Conservation (phyloP, 2,797 vertebrate species). For the Gymnopithys bicolor region DNA sequence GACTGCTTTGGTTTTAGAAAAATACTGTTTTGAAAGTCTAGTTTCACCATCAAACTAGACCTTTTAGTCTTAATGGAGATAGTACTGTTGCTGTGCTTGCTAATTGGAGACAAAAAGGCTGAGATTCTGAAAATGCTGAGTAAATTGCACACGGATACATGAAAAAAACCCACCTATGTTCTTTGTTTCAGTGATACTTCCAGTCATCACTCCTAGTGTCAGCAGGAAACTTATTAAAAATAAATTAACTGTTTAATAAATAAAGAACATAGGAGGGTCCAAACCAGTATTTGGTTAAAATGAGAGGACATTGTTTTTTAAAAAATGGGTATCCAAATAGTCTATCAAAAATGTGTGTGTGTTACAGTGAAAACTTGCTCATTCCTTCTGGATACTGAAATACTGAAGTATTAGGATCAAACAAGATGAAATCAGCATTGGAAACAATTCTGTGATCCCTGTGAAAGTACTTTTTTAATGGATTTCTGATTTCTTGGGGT, state of each 20-base stretch:
- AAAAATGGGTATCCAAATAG: neutral
- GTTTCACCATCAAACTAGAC: neutral
- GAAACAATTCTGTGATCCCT: neutral
- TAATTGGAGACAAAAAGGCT: neutral
- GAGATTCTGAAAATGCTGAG: neutral
- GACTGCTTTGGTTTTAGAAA: slow-evolving; percentile 12
- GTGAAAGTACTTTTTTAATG: neutral
- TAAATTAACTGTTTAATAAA: neutral
- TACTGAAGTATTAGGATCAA: neutral
- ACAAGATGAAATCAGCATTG: neutral
- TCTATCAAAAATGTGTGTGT: neutral
- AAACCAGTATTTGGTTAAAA: neutral
- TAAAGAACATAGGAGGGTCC: neutral
- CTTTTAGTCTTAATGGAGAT: neutral
- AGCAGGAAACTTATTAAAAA: neutral
- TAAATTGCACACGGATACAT: neutral
- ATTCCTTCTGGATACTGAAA: neutral
- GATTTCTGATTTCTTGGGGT: neutral
- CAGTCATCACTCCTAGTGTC: neutral
- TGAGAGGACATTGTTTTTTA: neutral
- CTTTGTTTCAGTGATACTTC: neutral
- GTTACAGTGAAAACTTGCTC: neutral
- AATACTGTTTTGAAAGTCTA: neutral
- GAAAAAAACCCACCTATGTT: neutral
- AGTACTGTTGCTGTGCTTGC: neutral